Evolutionary conservation across 2,888 invertebrate genomes (phyloP).

Genomic region (Yponomeuta evonymella): DNA sequence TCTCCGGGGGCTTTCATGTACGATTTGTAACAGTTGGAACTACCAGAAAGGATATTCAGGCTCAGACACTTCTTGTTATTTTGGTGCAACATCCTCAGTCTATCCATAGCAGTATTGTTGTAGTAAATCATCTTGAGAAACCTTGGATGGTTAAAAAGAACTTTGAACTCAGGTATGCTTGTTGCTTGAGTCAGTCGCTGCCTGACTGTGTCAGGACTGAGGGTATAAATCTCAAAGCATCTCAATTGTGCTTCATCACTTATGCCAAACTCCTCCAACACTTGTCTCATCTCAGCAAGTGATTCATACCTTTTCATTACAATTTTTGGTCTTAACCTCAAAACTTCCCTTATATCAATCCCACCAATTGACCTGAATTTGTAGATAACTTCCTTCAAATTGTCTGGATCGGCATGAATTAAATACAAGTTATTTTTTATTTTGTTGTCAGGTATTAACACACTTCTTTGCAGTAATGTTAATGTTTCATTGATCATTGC

Average conservation of each 20-base stretch:
- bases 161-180: conserved; percentile 54
- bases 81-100: conserved; percentile 46
- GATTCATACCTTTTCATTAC: conserved; percentile 47
- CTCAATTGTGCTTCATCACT: conserved; percentile 58
- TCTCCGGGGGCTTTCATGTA: conserved; percentile 67
- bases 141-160: conserved; percentile 56
- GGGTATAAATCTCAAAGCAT: conserved; percentile 62
- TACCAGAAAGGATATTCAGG: conserved; percentile 62
- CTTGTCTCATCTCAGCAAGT: conserved; percentile 46
- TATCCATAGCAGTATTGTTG: conserved; percentile 53
- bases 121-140: conserved; percentile 64
- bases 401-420: conserved; percentile 59
- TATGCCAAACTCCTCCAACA: conserved; percentile 54
- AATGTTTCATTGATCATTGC: conserved; percentile 55
- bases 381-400: conserved; percentile 52
- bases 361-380: conserved; percentile 54
- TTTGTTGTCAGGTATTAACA: conserved; percentile 54
- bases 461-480: conserved; percentile 46
- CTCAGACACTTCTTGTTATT: conserved; percentile 63
- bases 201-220: conserved; percentile 52
- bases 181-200: conserved; percentile 53
- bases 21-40: conserved; percentile 49
- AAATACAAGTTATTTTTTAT: conserved; percentile 64
- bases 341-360: conserved; percentile 61
- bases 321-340: conserved; percentile 60